Percentiles rank a stretch among this genome's conserved stretches.
Evolutionary conservation across 2,888 invertebrate species (phyloP).

Genomic region (Metopia argyrocephala): DNA sequence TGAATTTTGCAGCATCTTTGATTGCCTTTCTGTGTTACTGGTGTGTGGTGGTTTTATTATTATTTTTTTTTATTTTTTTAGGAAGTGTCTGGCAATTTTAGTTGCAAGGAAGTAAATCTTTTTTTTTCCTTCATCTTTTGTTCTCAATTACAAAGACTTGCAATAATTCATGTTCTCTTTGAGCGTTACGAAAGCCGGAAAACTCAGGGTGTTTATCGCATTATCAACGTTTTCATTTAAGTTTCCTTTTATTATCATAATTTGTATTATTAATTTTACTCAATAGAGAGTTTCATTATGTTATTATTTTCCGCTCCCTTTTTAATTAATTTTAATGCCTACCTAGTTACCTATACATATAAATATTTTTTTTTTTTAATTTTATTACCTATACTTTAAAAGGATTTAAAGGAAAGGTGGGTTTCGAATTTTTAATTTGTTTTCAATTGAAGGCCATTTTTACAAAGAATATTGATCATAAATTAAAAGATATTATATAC

Average conservation of each 20-base stretch:
- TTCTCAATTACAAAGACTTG: conserved; percentile 26
- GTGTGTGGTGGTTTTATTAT: not conserved
- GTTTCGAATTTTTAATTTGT: not conserved
- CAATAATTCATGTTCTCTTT: not conserved
- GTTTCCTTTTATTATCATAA: conserved; percentile 24
- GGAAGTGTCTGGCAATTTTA: not conserved
- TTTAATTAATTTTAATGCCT: not conserved
- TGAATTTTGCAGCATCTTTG: not conserved
- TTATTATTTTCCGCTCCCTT: not conserved
- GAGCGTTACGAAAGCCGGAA: conserved; percentile 15
- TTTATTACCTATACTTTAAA: not conserved
- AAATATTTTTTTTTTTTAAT: conserved; percentile 13
- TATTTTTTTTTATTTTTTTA: not conserved
- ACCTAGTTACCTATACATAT: not conserved
- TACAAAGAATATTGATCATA: conserved; percentile 14
- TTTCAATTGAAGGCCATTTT: conserved; percentile 1
- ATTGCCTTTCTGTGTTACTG: not conserved
- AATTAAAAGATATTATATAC: no score
- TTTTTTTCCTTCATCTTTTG: conserved; percentile 28
- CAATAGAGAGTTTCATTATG: not conserved
- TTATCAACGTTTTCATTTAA: conserved; percentile 15
- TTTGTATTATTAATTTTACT: conserved; percentile 10
- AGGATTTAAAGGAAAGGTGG: conserved; percentile 9
- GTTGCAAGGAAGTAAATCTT: conserved; percentile 50
- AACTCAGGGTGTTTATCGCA: conserved; percentile 37